These are phyloP conservation scores for Harpagoxenus sublaevis DNA, from an alignment of 2,888 invertebrate species.

Conservation along the genomic window DNA sequence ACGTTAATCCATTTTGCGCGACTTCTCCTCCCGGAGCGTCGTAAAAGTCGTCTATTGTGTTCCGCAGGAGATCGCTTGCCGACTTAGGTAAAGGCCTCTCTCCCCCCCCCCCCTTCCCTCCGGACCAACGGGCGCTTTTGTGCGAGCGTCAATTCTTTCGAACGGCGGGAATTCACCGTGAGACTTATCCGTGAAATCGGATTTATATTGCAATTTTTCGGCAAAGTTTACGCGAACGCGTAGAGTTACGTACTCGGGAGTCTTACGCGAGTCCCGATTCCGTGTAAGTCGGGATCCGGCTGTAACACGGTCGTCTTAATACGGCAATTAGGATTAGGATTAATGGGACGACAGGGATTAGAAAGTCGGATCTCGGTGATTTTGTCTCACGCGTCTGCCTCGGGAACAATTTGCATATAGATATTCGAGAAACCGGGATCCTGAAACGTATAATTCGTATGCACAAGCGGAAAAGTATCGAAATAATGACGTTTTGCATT, in stretches of 20 bases:
- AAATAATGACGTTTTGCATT: not conserved
- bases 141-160: conserved; percentile 26
- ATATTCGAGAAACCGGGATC: not conserved
- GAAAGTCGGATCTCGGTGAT: conserved; percentile 24
- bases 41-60: conserved; percentile 55
- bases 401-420: conserved; percentile 18
- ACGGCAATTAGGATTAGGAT: conserved; percentile 51
- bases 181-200: conserved; percentile 42
- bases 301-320: conserved; percentile 30
- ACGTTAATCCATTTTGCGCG: conserved; percentile 57
- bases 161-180: conserved; percentile 28
- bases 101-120: not conserved
- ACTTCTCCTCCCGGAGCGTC: conserved; percentile 33
- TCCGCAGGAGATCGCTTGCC: not conserved
- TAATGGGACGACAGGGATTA: conserved; percentile 43
- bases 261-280: conserved; percentile 1
- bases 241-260: conserved; percentile 24
- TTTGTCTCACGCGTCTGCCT: conserved; percentile 4
- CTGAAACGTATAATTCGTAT: not conserved
- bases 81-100: conserved; percentile 21
- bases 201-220: conserved; percentile 47
- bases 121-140: conserved; percentile 17
- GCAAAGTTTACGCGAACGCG: conserved; percentile 14
- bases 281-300: conserved; percentile 35
- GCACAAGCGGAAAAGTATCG: too few species aligned